Base-by-base conservation (phyloP, 53 echinoderm and acorn worm species). In the Apostichopus leukothele region DNA sequence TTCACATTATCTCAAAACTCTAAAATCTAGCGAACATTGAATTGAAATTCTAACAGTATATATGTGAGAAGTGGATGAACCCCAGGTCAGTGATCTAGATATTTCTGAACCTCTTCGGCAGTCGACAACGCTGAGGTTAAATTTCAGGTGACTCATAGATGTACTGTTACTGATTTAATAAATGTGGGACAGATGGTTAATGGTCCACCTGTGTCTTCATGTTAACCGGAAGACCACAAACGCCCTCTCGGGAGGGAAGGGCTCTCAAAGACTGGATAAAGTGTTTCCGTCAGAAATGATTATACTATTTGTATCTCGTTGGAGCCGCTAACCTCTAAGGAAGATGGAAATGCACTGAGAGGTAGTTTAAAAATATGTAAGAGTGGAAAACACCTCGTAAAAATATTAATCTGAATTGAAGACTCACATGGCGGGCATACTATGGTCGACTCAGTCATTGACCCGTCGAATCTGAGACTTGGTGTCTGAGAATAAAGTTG, bases 251-350 rank as follows among this genome's bases (percentile, higher is more conserved):
- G 6, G n/a, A 71, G 71, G 18, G 71, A n/a, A 6, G 1, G 18
- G 20, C 6, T 18, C 18, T 71, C 18, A 14, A 71, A 71, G 71
- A 71, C 13, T 71, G 20, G 7, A 68, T 18, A 68, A 16, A 5
- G 14, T 9, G 57, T 57, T 10, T 57, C 10, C 7, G 8, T 57
- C 10, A 57, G 54, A 81, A 54, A 81, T 59, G 81, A 9, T 55
- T 20, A 23, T 81, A 39, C 39, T 81, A 81, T 81, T 81, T 54
- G 53, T 21, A 59, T 81, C 81, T 55, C 23, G 57, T 13, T 54
- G 16, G 81, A 81, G 53, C 81, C 81, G 55, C 81, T 11, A 18
- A 71, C 71, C n/a, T 71, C 20, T 71, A n/a, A 71, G 18, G 10
- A 10, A 57, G 7, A 57, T 57, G 7, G 57, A 57, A 57, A 1